These are phyloP conservation scores for Neodon shergylaensis DNA, from an alignment of 2,113 vertebrate genomes.

Conservation along the genomic window DNA sequence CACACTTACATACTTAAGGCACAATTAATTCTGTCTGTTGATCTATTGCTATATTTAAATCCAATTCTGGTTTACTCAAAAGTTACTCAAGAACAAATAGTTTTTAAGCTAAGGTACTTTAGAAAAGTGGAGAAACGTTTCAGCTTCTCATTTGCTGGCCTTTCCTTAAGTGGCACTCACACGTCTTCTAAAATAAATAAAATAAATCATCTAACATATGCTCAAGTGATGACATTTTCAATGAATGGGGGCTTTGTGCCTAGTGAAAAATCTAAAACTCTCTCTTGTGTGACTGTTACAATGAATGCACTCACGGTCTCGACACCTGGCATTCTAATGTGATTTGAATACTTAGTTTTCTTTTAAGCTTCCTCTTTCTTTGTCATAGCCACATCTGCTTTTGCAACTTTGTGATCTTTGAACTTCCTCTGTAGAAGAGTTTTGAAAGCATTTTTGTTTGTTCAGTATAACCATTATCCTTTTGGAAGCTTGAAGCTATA, in stretches of 20 bases:
- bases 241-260: constrained; percentile 47
- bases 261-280: background rate
- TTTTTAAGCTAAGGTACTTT: background rate
- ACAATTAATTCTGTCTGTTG: background rate
- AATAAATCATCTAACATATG: constrained; percentile 32
- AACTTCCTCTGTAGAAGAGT: constrained; percentile 54
- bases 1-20: background rate
- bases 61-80: constrained; percentile 29
- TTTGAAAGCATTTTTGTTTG: constrained; percentile 35
- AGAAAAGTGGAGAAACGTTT: constrained; percentile 38
- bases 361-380: constrained; percentile 40
- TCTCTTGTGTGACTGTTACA: background rate
- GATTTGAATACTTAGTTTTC: constrained; percentile 57
- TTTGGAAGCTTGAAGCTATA: constrained; percentile 23
- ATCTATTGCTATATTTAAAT: background rate
- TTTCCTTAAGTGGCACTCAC: background rate
- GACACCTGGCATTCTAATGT: constrained; percentile 8
- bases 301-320: background rate
- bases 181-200: constrained; percentile 53
- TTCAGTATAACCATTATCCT: background rate
- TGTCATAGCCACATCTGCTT: constrained; percentile 55
- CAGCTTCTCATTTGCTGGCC: background rate
- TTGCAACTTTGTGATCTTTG: constrained; percentile 65
- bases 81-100: constrained; percentile 28
- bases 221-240: background rate